Evolutionary conservation across 1,140 invertebrate species (phyloP), one percentile per base, ranked within the genome.

Genomic region (Drosophila tani): DNA sequence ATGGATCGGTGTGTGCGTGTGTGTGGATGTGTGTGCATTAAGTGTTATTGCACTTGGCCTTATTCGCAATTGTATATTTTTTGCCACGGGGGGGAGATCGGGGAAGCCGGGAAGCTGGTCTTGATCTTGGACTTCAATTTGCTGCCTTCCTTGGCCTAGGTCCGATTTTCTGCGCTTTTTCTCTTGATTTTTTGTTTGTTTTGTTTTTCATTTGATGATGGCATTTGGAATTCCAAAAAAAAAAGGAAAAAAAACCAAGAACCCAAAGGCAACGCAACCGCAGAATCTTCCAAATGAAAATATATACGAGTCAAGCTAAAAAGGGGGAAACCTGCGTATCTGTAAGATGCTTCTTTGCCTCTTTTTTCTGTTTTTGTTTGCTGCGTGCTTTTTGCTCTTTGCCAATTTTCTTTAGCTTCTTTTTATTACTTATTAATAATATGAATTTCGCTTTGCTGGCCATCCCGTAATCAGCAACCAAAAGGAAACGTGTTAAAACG

Each of bases 41-140:
- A 67, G 75, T 80, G 79, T 75, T 76, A 71, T 82, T 82, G 79
- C 79, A 77, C 79, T 82, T 77, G 79, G 79, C 67, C 58, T 78
- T 70, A 70, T 64, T 67, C 69, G 73, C 56, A 71, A 70, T 66
- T 67, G 64, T 55, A 58, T 71, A 45, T 75, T 74, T 75, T 74
- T 43, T 62, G 59, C 46, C 62, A 49, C 1, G 27, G n/a, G n/a
- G n/a, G n/a, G n/a, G 15, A 17, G 66, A 32, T 43, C 12, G 17
- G 24, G 40, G 32, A 32, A 51, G 49, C 32, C 15, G 27, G 50
- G 50, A n/a, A 41, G 17, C 47, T 70, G 73, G 81, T 83, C 82
- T 81, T 81, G 81, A 84, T 84, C 81, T 84, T 82, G 79, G 80
- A 68, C 74, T 78, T 78, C 58, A 81, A 82, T 77, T 81, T 67